Evolutionary conservation across 2,888 invertebrate species (phyloP).

Genomic region (Diaprepes abbreviatus): DNA sequence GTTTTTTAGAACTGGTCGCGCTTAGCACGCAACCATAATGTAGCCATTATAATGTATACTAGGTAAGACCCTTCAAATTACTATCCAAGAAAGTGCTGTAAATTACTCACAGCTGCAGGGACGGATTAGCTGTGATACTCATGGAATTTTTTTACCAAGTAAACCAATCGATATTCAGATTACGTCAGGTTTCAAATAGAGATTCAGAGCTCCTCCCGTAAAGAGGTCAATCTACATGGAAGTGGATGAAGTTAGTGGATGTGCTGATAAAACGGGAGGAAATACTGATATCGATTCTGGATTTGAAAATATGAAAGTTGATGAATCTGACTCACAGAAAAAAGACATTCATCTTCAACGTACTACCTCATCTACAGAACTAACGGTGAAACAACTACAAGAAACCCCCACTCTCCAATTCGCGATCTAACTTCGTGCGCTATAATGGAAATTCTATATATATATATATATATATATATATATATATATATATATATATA

Average conservation of each 20-base stretch:
- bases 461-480: too few relatives aligned
- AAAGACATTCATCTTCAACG: slow-evolving; percentile 66
- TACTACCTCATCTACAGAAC: slow-evolving; percentile 69
- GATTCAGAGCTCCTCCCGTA: slow-evolving; percentile 61
- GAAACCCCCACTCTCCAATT: slow-evolving; percentile 69
- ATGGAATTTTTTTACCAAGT: too few relatives aligned
- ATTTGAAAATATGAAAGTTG: slow-evolving; percentile 82
- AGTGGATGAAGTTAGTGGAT: slow-evolving; percentile 70
- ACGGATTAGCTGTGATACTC: too few relatives aligned
- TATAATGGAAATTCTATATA: slow-evolving; percentile 76
- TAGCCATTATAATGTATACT: too few relatives aligned
- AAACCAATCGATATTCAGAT: slow-evolving; percentile 64
- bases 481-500: too few relatives aligned
- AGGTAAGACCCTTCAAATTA: too few relatives aligned
- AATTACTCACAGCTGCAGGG: too few relatives aligned
- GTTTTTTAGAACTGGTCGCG: too few relatives aligned
- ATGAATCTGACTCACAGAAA: slow-evolving; percentile 71
- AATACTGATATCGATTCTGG: slow-evolving; percentile 78
- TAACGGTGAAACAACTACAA: slow-evolving; percentile 76
- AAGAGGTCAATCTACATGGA: slow-evolving; percentile 72
- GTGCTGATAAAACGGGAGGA: slow-evolving; percentile 65
- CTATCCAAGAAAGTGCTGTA: too few relatives aligned
- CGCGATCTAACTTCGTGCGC: slow-evolving; percentile 76
- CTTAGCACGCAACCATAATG: too few relatives aligned
- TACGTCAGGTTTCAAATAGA: slow-evolving; percentile 61